Percentiles rank a stretch among this genome's conserved stretches.
Evolutionary conservation across 2,888 invertebrate species (phyloP).

Genomic region (Alloplasta piceator): DNA sequence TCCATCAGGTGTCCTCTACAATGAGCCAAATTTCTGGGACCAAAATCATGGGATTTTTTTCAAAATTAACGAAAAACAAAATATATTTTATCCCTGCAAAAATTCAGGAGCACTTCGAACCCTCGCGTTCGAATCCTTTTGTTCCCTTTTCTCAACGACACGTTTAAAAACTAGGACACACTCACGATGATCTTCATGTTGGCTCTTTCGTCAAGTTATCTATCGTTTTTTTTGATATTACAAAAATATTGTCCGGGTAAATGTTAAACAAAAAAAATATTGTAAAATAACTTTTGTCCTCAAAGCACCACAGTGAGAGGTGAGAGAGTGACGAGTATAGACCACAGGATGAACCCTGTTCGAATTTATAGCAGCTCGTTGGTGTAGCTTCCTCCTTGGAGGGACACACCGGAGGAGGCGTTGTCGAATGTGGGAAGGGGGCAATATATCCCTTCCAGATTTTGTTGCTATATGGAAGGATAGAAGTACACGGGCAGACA

Average conservation of each 20-base stretch:
- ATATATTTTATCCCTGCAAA: neutral
- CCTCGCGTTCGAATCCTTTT: neutral
- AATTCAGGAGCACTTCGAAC: constrained; percentile 8
- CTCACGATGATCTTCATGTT: constrained; percentile 78
- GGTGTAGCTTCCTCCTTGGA: constrained; percentile 63
- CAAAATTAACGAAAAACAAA: neutral
- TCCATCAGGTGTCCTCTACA: too few species aligned
- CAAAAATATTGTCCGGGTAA: neutral
- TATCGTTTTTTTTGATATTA: neutral
- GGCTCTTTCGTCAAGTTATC: constrained; percentile 29
- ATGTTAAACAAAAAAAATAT: constrained; percentile 10
- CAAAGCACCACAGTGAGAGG: constrained; percentile 56
- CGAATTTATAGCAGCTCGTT: constrained; percentile 70
- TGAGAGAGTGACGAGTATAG: constrained; percentile 58
- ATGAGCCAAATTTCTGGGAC: too few species aligned
- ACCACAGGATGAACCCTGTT: constrained; percentile 62
- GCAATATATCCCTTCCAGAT: constrained; percentile 41
- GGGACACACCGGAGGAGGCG: constrained; percentile 49
- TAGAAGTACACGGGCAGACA: constrained; percentile 11
- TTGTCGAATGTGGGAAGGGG: constrained; percentile 56
- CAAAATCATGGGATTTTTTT: neutral
- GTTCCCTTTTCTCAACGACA: neutral
- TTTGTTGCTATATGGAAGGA: constrained; percentile 42
- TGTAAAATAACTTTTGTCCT: constrained; percentile 10
- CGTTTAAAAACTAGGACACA: constrained; percentile 54